Evolutionary conservation across 2,888 invertebrate species (phyloP), one percentile per base, ranked within the genome.

Genomic region (Agrochola macilenta): DNA sequence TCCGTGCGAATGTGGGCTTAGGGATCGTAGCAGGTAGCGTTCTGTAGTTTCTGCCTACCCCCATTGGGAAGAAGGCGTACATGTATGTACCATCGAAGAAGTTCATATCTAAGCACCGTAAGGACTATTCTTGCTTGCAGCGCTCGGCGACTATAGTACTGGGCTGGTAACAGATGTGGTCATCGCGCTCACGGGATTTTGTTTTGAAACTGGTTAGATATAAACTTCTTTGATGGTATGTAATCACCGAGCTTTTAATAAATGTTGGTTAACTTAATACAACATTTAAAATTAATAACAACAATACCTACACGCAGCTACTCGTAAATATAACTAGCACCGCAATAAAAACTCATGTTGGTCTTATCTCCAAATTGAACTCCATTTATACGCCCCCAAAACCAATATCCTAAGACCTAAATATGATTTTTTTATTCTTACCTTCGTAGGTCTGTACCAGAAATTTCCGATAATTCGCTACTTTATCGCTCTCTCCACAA

Each of bases 391-490:
- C 17, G 54, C 20, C 43, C 17, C 46, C 35, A 68, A 70, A 82
- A 66, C 63, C 60, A 68, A 81, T 81, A 75, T 61, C 9, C 23
- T 20, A 23, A 35, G 35, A 46, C n/a, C 20, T 12, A 46, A 68
- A 73, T n/a, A 69, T 83, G 26, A 63, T 9, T 58, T 81, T 58
- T 78, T 65, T 70, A 68, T 58, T 54, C 12, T n/a, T 12, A 65
- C 35, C 26, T 26, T 66, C 11, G 52, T 73, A n/a, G 35, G 35
- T 9, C 26, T 49, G 9, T 57, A 72, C 12, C 57, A 58, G 52
- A 69, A 39, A 71, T 43, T 61, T 74, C 39, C 39, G 30, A 74
- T 76, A 58, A 66, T 71, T 68, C 43, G 20, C 26, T 74, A 70
- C 14, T 73, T 79, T 76, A 79, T 73, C 5, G 60, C 23, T 30